A percentile compares a stretch with the other conserved stretches of the same genome.
Evolutionary conservation across 1,140 invertebrate genomes (phyloP).

Genomic region (Daktulosphaira vitifoliae): DNA sequence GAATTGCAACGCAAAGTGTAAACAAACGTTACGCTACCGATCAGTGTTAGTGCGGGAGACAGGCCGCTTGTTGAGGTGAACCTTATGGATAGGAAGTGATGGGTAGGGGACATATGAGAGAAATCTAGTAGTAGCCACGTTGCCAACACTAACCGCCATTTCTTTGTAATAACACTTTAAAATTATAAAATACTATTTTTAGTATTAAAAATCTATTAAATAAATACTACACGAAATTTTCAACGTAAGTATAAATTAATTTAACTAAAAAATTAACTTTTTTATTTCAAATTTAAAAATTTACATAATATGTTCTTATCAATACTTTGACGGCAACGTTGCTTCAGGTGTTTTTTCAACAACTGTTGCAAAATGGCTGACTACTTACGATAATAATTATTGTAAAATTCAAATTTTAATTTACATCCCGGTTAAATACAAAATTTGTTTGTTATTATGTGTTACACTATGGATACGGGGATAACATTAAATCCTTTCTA

Average conservation of each 20-base stretch:
- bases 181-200: neutral
- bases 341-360: constrained; percentile 17
- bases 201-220: too few relatives aligned
- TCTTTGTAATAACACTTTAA: constrained; percentile 1
- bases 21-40: constrained; percentile 33
- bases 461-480: too few relatives aligned
- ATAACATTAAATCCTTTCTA: too few relatives aligned
- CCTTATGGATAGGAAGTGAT: neutral
- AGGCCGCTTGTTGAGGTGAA: constrained; percentile 32
- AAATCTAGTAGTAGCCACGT: constrained; percentile 23
- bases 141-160: constrained; percentile 22
- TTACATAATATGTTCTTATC: constrained; percentile 1
- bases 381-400: constrained; percentile 12
- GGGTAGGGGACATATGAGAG: constrained; percentile 31
- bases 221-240: too few relatives aligned
- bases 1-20: constrained; percentile 32
- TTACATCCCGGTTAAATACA: constrained; percentile 28
- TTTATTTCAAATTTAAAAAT: too few relatives aligned
- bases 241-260: too few relatives aligned
- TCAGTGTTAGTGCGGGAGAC: constrained; percentile 32
- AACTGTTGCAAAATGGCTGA: constrained; percentile 34
- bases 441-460: constrained; percentile 23
- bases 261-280: too few relatives aligned
- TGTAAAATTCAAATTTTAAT: too few relatives aligned
- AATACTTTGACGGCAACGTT: neutral